A percentile compares a stretch with the other conserved stretches of the same genome.
phyloP scores from a whole-genome alignment of 1,140 invertebrate genomes.

The Lethrus apterus region DNA sequence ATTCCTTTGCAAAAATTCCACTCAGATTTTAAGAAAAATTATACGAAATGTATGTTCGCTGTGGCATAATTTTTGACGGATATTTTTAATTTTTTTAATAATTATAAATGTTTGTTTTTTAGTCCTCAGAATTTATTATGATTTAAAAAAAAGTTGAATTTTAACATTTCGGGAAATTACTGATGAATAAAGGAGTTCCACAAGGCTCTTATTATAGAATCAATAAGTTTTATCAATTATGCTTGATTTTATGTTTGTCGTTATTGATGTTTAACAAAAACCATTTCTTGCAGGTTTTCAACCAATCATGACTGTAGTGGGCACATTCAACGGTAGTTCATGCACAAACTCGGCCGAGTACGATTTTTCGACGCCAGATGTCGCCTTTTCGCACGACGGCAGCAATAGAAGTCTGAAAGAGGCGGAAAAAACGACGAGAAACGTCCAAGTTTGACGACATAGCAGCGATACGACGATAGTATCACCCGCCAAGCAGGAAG shows the following conservation, averaged over 20 bases:
- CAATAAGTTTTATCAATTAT: background rate
- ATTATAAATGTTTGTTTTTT: no score
- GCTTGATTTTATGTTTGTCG: background rate
- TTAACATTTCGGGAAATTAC: no score
- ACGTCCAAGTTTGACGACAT: conserved; percentile 56
- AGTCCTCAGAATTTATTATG: no score
- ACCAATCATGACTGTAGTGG: conserved; percentile 48
- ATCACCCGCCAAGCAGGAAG: conserved; percentile 25
- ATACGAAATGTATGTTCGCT: no score
- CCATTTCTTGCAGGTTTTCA: conserved; percentile 44
- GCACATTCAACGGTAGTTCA: conserved; percentile 17
- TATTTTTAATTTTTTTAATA: no score
- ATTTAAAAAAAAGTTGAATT: no score
- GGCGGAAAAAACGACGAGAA: conserved; percentile 25
- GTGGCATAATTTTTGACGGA: no score
- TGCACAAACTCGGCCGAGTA: conserved; percentile 15
- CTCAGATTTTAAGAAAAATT: no score
- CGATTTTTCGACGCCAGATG: conserved; percentile 18
- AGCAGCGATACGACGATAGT: conserved; percentile 41
- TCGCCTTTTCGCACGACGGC: conserved; percentile 24
- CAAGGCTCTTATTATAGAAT: background rate
- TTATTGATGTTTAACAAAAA: background rate
- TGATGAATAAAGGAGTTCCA: background rate
- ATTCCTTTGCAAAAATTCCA: no score
- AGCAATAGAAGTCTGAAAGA: conserved; percentile 21